Percentiles rank a stretch among this genome's conserved stretches.
These are phyloP conservation scores for Leptodactylus fallax DNA, from an alignment of 2,797 vertebrate genomes.

Conservation along the genomic window DNA sequence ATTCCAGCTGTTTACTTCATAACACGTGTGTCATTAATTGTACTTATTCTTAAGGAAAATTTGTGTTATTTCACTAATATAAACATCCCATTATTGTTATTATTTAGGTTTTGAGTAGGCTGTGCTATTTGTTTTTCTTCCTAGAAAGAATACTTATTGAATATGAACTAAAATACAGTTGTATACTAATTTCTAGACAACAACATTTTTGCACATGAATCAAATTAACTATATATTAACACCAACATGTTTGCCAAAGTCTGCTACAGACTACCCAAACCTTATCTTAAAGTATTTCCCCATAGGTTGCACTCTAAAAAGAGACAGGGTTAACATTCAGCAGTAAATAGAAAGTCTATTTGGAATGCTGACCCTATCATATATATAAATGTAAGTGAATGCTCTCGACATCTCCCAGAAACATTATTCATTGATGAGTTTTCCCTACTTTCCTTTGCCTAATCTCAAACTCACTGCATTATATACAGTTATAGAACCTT, in stretches of 20 bases:
- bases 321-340: no score
- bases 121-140: not conserved
- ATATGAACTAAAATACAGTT: not conserved
- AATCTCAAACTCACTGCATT: no score
- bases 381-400: no score
- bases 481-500: no score
- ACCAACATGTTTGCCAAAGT: not conserved
- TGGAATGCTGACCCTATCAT: no score
- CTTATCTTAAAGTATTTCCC: no score
- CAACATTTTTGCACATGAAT: not conserved
- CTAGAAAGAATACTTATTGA: not conserved
- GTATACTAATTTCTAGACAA: not conserved
- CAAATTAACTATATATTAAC: not conserved
- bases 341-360: no score
- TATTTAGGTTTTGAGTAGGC: not conserved
- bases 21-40: constrained; percentile 25
- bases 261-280: not conserved
- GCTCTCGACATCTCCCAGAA: no score
- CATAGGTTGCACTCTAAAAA: no score
- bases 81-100: constrained; percentile 23
- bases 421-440: no score
- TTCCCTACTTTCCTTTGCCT: no score
- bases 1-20: constrained; percentile 27
- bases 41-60: not conserved
- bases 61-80: not conserved